Base-by-base conservation (phyloP, 2,113 vertebrate species). In the Thymallus thymallus region DNA sequence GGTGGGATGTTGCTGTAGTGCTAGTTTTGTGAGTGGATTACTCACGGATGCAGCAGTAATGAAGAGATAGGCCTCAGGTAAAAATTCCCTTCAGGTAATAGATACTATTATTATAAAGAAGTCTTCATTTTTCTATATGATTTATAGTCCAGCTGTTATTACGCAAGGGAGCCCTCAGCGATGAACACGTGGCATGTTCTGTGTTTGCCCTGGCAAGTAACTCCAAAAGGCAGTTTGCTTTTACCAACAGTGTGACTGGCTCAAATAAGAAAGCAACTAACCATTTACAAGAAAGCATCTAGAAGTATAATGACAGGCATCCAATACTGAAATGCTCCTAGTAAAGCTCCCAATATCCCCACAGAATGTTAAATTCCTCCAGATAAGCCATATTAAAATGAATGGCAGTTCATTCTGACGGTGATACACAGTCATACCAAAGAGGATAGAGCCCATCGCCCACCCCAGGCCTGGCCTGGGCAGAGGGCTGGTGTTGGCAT, bases 361-460 rank as follows among this genome's bases (percentile, higher is more conserved):
- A 58, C 22, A 23, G 12, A 82, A 76, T 73, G 72, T 30, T 22
- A 41, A 78, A 71, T 69, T 58, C 70, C 82, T 77, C 74, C 58
- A 71, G 61, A 68, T 72, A 69, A 82, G 76, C 18, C n/a, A 60
- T 22, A 60, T 60, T 2, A 22, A 23, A 60, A 60, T 22, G 0
- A 60, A n/a, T 22, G 56, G 7, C 20, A 60, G 56, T n/a, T 60
- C 23, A 60, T 60, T 30, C 63, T 86, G 84, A 83, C 84, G 86
- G 80, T 87, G 76, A 87, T 87, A 65, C 71, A 78, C 65, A 68
- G 23, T 74, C 84, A 87, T 82, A 85, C 75, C 80, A 82, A 69
- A 51, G 48, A 18, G 14, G 48, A 51, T 65, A 73, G 79, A 76
- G 72, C 84, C 81, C 82, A 77, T 75, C 80, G 75, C 82, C 72